A percentile compares a stretch with the other conserved stretches of the same genome.
These are phyloP conservation scores for Lasioglossum zephyrum DNA, from an alignment of 2,888 invertebrate genomes.

Conservation along the genomic window DNA sequence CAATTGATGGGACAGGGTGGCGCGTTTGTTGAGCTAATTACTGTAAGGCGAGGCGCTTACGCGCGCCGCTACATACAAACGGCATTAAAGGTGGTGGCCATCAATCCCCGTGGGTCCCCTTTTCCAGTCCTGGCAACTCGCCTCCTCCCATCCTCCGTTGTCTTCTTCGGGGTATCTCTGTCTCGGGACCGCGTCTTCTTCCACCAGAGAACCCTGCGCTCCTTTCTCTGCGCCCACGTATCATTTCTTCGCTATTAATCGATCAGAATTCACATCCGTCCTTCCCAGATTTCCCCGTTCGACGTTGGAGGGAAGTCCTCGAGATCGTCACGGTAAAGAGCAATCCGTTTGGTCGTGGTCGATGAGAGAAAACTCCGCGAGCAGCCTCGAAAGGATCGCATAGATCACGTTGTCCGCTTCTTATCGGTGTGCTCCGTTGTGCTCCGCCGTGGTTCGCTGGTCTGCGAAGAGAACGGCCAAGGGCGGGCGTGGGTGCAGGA, in stretches of 20 bases:
- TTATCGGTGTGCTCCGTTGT: not conserved
- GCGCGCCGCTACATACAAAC: constrained; percentile 84
- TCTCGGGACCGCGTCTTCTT: constrained; percentile 46
- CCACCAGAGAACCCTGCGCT: not conserved
- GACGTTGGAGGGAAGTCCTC: not conserved
- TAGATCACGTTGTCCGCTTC: constrained; percentile 20
- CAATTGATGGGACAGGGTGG: constrained; percentile 84
- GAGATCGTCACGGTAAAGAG: not conserved
- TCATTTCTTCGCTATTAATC: constrained; percentile 71
- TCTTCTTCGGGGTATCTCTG: constrained; percentile 47
- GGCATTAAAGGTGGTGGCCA: constrained; percentile 84
- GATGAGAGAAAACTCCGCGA: not conserved
- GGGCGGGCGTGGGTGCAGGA: constrained; percentile 25
- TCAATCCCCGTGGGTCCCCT: constrained; percentile 79
- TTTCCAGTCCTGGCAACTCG: constrained; percentile 68
- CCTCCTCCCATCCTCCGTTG: constrained; percentile 58
- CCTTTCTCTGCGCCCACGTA: constrained; percentile 52
- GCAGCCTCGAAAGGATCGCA: not conserved
- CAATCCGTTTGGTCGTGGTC: not conserved
- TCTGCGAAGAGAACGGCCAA: not conserved
- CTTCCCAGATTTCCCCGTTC: constrained; percentile 32
- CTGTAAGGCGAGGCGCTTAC: constrained; percentile 84
- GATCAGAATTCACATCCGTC: constrained; percentile 59
- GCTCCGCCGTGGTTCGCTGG: not conserved
- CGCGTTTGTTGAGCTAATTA: constrained; percentile 85